phyloP scores from a whole-genome alignment of 2,888 invertebrate genomes.

The Hololepta plana region DNA sequence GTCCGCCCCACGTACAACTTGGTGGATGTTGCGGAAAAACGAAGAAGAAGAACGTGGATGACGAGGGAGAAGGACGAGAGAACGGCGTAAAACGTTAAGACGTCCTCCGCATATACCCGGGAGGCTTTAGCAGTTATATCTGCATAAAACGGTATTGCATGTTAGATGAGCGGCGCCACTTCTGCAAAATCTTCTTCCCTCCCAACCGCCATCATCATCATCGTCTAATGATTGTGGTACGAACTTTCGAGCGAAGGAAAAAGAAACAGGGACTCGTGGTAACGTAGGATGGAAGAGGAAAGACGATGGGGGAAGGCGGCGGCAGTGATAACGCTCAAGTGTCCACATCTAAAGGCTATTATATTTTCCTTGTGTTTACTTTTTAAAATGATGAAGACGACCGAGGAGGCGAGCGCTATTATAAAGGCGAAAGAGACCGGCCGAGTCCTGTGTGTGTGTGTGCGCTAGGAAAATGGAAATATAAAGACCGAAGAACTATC shows the following conservation, averaged over 20 bases:
- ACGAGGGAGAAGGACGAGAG: too few relatives aligned
- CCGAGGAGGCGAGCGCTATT: too few relatives aligned
- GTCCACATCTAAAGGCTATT: conserved; percentile 17
- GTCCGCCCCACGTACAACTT: too few relatives aligned
- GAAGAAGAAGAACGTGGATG: too few relatives aligned
- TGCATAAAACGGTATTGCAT: conserved; percentile 19
- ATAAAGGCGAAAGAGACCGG: too few relatives aligned
- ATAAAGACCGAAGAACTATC: too few relatives aligned
- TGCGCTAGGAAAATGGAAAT: too few relatives aligned
- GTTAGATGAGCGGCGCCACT: conserved; percentile 14
- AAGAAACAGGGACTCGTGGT: conserved; percentile 3
- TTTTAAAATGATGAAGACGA: too few relatives aligned
- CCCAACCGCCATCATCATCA: conserved; percentile 1
- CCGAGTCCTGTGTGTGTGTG: too few relatives aligned
- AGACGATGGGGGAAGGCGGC: conserved; percentile 4
- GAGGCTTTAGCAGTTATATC: conserved; percentile 24
- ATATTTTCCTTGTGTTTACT: conserved; percentile 17
- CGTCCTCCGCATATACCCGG: conserved; percentile 22
- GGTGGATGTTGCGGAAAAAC: too few relatives aligned
- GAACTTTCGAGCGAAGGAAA: conserved; percentile 3
- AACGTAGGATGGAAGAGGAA: conserved; percentile 1
- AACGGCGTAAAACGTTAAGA: conserved; percentile 25
- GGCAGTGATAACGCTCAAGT: conserved; percentile 15
- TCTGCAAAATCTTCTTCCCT: conserved; percentile 4
- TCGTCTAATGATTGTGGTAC: conserved; percentile 1